A percentile compares a stretch with the other conserved stretches of the same genome.
phyloP scores from a whole-genome alignment of 2,888 invertebrate genomes.

The Agriotes lineatus region DNA sequence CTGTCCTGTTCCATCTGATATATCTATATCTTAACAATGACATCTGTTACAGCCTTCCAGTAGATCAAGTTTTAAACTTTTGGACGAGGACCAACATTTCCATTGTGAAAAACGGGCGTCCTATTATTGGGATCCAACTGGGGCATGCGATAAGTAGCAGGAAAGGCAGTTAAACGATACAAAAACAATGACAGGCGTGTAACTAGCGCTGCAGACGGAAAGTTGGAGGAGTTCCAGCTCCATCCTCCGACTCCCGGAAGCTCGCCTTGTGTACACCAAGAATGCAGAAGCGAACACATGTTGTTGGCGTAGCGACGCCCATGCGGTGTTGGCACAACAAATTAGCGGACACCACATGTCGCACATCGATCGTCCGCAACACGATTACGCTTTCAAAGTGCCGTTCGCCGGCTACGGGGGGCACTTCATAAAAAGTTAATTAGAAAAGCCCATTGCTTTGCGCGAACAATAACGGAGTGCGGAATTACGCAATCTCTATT shows the following conservation, averaged over 20 bases:
- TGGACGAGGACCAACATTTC: no score
- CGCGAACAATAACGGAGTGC: not conserved
- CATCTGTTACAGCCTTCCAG: no score
- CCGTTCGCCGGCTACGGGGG: not conserved
- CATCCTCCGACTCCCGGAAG: slow-evolving; percentile 32
- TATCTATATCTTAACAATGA: no score
- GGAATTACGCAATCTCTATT: not conserved
- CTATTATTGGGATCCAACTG: no score
- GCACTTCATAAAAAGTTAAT: not conserved
- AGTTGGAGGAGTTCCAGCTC: slow-evolving; percentile 37
- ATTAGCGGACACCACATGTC: slow-evolving; percentile 35
- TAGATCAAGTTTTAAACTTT: no score
- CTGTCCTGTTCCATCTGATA: no score
- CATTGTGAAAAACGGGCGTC: no score
- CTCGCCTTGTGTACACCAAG: slow-evolving; percentile 22
- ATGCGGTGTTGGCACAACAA: slow-evolving; percentile 36
- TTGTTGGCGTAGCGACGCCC: slow-evolving; percentile 30
- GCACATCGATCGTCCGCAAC: slow-evolving; percentile 11
- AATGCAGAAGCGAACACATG: slow-evolving; percentile 38
- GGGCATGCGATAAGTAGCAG: no score
- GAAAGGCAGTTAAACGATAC: not conserved
- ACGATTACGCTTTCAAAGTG: not conserved
- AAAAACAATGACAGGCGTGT: not conserved
- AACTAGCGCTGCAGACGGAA: not conserved
- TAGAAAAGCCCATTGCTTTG: not conserved